These are phyloP conservation scores for Pilophorus perplexus DNA, from an alignment of 2,888 invertebrate species.

Conservation along the genomic window DNA sequence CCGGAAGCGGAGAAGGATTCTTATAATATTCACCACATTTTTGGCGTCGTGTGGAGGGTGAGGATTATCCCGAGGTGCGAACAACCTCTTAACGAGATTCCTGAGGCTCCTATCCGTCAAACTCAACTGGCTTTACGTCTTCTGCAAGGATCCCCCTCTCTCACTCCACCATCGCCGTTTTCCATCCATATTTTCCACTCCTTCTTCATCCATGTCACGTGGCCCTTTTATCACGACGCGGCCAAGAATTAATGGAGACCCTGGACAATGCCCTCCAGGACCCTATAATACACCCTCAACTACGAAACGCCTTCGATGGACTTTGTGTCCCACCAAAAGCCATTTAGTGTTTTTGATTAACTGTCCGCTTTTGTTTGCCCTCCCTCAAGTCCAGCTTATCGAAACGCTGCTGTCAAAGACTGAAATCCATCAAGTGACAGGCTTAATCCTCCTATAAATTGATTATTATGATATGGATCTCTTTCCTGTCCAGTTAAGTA, in stretches of 20 bases:
- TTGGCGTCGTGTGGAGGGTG: not conserved
- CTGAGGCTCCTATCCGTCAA: constrained; percentile 15
- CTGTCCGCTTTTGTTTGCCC: no score
- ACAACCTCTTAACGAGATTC: constrained; percentile 19
- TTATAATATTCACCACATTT: constrained; percentile 20
- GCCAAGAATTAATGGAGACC: constrained; percentile 10
- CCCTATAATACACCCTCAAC: no score
- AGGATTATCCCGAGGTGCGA: constrained; percentile 10
- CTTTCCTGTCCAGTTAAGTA: no score
- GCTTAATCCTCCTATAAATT: no score
- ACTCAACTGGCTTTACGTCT: constrained; percentile 17
- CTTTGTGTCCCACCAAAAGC: no score
- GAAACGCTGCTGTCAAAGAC: no score
- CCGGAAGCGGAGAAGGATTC: not conserved
- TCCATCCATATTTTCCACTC: constrained; percentile 13
- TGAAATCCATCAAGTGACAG: no score
- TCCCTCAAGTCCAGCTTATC: no score
- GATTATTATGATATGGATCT: no score
- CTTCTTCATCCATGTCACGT: constrained; percentile 17
- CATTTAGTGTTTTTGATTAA: no score
- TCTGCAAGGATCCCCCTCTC: not conserved
- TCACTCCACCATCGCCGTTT: not conserved
- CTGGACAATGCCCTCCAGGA: constrained; percentile 3
- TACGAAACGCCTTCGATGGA: no score
- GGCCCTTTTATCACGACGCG: not conserved